Base-by-base conservation (phyloP, 37 sponge, comb jelly and placozoan genomes). In the Ephydatia muelleri region DNA sequence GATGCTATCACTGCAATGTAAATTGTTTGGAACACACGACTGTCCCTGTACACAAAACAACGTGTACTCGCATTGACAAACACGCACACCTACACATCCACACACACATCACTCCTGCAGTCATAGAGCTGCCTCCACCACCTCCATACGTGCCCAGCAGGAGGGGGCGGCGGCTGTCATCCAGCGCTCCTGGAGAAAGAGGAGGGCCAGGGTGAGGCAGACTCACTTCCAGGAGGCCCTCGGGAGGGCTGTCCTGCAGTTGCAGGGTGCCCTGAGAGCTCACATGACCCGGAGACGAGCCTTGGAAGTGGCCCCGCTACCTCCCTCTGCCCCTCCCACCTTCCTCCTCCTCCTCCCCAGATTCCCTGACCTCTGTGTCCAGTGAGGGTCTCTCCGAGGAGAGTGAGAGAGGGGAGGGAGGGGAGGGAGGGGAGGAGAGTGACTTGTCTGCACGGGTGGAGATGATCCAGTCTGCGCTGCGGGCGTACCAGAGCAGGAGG, bases 181-280 rank as follows among this genome's bases (percentile, higher is more conserved):
- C 23, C 89, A 89, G 38, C 47, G 43, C 30, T 34, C 49, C n/a
- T 89, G 89, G 85, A 89, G 69, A 48, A 84, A 65, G 74, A 72
- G 48, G 5, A 43, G 73, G 29, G 72, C 89, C 29, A 36, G 35
- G 26, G 30, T 34, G 25, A 65, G 67, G 33, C 89, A 89, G 80
- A 23, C 16, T 5, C 68, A 75, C 38, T 75, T 73, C 29, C 75
- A 84, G 28, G 48, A 72, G 33, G 82, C 79, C 5, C 64, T 57
- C 9, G 80, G 75, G 21, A 67, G 79, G 11, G 74, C 76, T 11
- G 69, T 67, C 11, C 36, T 67, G 14, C 28, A 80, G 38, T 57
- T 89, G n/a, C 89, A 89, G 75, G 38, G 85, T 67, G 74, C 68
- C 23, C 38, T 89, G n/a, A 72, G 75, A 27, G 85, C 76, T 32